Evolutionary conservation across 2,797 vertebrate genomes (phyloP).

Genomic region (Microcaecilia unicolor): DNA sequence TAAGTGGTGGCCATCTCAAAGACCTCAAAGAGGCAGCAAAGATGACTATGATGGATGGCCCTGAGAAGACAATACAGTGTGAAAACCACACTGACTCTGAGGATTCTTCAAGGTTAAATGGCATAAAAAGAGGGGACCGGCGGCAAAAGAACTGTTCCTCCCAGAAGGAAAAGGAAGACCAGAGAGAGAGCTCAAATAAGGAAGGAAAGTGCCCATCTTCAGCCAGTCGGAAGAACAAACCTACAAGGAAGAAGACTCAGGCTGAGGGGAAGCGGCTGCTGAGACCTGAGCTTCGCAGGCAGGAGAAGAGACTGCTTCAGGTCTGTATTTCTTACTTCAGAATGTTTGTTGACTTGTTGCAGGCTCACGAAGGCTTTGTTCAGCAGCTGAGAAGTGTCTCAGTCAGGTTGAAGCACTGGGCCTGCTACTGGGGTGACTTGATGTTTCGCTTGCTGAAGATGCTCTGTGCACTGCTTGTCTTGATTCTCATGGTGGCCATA

Average conservation of each 20-base stretch:
- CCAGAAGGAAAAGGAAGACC: conserved; percentile 30
- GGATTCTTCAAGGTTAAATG: background rate
- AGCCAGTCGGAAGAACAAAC: conserved; percentile 60
- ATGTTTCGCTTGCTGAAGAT: conserved; percentile 46
- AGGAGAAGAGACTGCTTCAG: conserved; percentile 55
- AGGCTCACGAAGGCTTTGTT: too few relatives aligned
- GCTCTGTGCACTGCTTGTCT: conserved; percentile 51
- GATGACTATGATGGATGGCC: conserved; percentile 26
- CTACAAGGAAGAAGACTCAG: conserved; percentile 46
- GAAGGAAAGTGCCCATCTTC: conserved; percentile 33
- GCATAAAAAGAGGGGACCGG: conserved; percentile 9
- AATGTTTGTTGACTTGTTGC: conserved; percentile 73
- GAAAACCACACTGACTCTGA: conserved; percentile 18
- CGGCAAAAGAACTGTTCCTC: conserved; percentile 30
- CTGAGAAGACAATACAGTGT: too few relatives aligned
- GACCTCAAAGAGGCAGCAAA: conserved; percentile 26
- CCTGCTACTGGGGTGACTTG: conserved; percentile 28
- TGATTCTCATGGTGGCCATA: conserved; percentile 47
- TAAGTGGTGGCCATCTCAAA: background rate
- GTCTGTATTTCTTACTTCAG: conserved; percentile 70
- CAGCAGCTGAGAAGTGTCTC: background rate
- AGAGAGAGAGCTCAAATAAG: conserved; percentile 2
- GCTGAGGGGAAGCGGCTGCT: conserved; percentile 27
- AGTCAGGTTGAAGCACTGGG: too few relatives aligned
- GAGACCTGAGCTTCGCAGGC: conserved; percentile 19